These are phyloP conservation scores for Cirrhinus mrigala DNA, from an alignment of 2,797 vertebrate species.

Conservation along the genomic window DNA sequence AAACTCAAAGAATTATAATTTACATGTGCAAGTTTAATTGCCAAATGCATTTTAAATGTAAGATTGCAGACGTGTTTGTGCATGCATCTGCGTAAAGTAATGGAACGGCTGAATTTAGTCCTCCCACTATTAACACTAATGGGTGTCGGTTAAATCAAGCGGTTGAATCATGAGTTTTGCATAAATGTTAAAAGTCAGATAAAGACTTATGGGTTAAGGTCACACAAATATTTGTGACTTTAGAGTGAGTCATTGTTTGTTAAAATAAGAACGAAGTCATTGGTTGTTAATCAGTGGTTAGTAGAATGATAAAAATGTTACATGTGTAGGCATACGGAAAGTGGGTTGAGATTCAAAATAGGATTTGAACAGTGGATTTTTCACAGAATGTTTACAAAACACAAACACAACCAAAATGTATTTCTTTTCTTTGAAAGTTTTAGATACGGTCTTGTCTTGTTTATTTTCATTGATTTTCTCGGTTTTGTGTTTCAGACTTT, in stretches of 20 bases:
- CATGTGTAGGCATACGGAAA: neutral
- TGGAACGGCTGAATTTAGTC: neutral
- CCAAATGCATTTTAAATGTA: neutral
- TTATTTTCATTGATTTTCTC: neutral
- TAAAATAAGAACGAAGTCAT: slow-evolving; percentile 12
- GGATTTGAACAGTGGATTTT: neutral
- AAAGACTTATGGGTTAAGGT: slow-evolving; percentile 15
- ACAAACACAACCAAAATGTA: neutral
- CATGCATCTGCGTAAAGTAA: neutral
- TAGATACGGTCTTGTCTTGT: neutral
- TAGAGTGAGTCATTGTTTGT: slow-evolving; percentile 18
- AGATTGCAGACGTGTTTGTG: neutral
- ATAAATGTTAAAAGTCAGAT: slow-evolving; percentile 12
- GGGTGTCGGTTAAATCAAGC: neutral
- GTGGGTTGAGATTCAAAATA: neutral
- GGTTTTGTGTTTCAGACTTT: neutral
- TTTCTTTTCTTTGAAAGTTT: neutral
- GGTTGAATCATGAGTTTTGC: neutral
- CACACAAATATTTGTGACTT: slow-evolving; percentile 15
- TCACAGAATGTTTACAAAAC: neutral
- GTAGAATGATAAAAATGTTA: neutral
- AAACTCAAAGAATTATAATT: neutral
- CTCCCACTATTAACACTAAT: slow-evolving; percentile 7
- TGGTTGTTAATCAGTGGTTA: neutral
- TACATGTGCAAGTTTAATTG: neutral